Evolutionary conservation across 2,888 invertebrate species (phyloP), one percentile per base, ranked within the genome.

Genomic region (Ceraclea dissimilis): DNA sequence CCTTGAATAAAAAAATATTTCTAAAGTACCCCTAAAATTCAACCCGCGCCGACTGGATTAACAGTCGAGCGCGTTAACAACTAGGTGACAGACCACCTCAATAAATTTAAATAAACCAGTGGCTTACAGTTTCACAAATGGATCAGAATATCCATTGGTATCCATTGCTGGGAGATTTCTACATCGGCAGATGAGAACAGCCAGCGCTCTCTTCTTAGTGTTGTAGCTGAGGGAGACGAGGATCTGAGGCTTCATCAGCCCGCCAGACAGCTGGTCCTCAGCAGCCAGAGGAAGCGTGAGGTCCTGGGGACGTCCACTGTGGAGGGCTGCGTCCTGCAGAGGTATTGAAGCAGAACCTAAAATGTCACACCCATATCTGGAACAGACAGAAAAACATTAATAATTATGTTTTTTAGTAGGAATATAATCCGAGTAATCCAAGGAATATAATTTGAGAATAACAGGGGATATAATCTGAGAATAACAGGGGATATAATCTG

Each of bases 41-140:
- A n/a, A n/a, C n/a, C n/a, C n/a, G n/a, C n/a, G n/a, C n/a, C n/a
- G n/a, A n/a, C n/a, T n/a, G n/a, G n/a, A n/a, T n/a, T n/a, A n/a
- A n/a, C n/a, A n/a, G n/a, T n/a, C n/a, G n/a, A n/a, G n/a, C n/a
- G n/a, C n/a, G n/a, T n/a, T n/a, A n/a, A n/a, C n/a, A n/a, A n/a
- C n/a, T n/a, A n/a, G n/a, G n/a, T n/a, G n/a, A n/a, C n/a, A n/a
- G n/a, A n/a, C n/a, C n/a, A n/a, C n/a, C n/a, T n/a, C n/a, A n/a
- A n/a, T n/a, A n/a, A n/a, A n/a, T n/a, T n/a, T n/a, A 21, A 33
- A 49, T 74, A 87, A n/a, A n/a, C n/a, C n/a, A n/a, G n/a, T n/a
- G n/a, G n/a, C n/a, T 82, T 75, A 94, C 90, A 96, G 73, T 81
- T 94, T 95, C 54, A 95, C 93, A 74, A 93, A 96, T 1, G 96